A percentile compares a stretch with the other conserved stretches of the same genome.
Evolutionary conservation across 2,113 vertebrate species (phyloP).

Genomic region (Zapornia atra): DNA sequence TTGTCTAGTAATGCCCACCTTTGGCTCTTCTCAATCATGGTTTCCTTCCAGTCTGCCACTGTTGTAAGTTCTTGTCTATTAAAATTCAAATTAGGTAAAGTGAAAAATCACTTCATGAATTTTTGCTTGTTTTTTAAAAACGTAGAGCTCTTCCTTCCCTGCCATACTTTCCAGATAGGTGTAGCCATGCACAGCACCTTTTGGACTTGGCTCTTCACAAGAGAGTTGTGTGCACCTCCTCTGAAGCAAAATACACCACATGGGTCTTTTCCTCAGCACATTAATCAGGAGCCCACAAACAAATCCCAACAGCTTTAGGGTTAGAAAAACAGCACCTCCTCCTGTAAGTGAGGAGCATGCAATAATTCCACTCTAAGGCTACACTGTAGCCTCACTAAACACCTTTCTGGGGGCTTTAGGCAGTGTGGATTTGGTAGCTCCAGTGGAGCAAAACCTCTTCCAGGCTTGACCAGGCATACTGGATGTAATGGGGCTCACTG

Average conservation of each 20-base stretch:
- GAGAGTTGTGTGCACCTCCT: background rate
- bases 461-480: background rate
- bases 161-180: background rate
- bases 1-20: conserved; percentile 37
- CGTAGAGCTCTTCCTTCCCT: background rate
- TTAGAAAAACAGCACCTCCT: background rate
- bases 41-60: conserved; percentile 27
- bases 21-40: conserved; percentile 19
- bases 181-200: background rate
- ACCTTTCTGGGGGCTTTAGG: background rate
- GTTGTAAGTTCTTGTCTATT: background rate
- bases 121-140: background rate
- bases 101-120: conserved; percentile 12
- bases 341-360: background rate
- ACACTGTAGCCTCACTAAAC: no score
- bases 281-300: background rate
- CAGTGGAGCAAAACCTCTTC: background rate
- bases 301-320: background rate
- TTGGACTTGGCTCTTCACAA: background rate
- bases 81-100: conserved; percentile 64
- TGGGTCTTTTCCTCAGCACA: background rate
- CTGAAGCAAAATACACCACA: background rate
- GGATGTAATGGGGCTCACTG: background rate
- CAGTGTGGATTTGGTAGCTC: background rate
- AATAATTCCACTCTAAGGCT: background rate